Evolutionary conservation across 2,113 vertebrate genomes (phyloP).

Genomic region (Panurus biarmicus): DNA sequence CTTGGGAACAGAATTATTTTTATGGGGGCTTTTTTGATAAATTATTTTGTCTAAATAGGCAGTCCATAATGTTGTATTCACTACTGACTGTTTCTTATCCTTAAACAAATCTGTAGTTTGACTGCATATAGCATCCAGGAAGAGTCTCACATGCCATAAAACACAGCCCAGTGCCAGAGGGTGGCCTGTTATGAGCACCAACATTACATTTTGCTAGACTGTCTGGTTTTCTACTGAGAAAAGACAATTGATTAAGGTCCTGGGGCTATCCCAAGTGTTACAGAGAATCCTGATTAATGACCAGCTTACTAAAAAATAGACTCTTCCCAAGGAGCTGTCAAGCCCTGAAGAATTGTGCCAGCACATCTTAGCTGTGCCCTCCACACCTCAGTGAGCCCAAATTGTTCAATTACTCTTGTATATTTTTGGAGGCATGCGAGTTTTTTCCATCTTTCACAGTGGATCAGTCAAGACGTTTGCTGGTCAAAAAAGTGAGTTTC

Average conservation of each 20-base stretch:
- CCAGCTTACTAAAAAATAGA: background rate
- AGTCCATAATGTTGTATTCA: background rate
- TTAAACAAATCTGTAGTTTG: background rate
- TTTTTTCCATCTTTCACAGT: background rate
- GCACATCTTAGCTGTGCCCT: background rate
- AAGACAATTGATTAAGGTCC: background rate
- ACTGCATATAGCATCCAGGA: background rate
- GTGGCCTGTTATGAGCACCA: background rate
- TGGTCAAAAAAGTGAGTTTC: background rate
- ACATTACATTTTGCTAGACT: background rate
- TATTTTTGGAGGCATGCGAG: background rate
- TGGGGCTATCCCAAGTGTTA: background rate
- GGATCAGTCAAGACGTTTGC: background rate
- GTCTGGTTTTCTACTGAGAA: background rate
- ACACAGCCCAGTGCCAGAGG: background rate
- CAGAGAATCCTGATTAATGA: conserved; percentile 26
- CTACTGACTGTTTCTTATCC: background rate
- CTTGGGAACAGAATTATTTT: background rate
- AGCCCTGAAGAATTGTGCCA: conserved; percentile 17
- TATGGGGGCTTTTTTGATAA: background rate
- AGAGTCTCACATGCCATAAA: background rate
- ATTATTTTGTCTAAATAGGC: background rate
- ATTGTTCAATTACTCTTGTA: conserved; percentile 41
- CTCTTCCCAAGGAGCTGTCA: conserved; percentile 25
- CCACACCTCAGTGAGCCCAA: conserved; percentile 37